phyloP scores from a whole-genome alignment of 2,113 vertebrate genomes.

The Hyperopisus bebe region DNA sequence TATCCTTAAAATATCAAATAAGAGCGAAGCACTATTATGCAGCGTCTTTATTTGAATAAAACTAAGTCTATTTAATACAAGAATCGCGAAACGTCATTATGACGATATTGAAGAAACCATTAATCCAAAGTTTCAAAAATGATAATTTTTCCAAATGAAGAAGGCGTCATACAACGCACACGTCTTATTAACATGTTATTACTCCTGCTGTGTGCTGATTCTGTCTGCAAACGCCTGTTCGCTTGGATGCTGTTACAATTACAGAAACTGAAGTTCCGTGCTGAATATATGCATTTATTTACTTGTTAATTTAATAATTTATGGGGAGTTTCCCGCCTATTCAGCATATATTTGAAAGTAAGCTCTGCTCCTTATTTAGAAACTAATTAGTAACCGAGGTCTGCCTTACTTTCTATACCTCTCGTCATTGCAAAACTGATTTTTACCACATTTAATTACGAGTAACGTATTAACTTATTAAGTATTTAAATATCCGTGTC shows the following conservation, averaged over 20 bases:
- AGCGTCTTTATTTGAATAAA: neutral
- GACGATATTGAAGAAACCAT: neutral
- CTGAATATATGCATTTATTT: slow-evolving; percentile 8
- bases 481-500: neutral
- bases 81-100: neutral
- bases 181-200: neutral
- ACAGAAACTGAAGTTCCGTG: neutral
- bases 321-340: neutral
- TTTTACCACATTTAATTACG: slow-evolving; percentile 5
- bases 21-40: neutral
- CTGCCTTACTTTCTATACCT: neutral
- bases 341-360: neutral
- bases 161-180: neutral
- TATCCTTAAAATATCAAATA: neutral
- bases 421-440: neutral
- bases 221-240: neutral
- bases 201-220: neutral
- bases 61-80: neutral
- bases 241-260: neutral
- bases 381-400: slow-evolving; percentile 7
- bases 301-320: neutral
- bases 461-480: neutral
- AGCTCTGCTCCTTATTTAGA: neutral
- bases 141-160: neutral
- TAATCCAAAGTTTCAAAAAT: neutral